phyloP scores from a whole-genome alignment of 2,113 vertebrate species.

The Protobothrops flavoviridis region DNA sequence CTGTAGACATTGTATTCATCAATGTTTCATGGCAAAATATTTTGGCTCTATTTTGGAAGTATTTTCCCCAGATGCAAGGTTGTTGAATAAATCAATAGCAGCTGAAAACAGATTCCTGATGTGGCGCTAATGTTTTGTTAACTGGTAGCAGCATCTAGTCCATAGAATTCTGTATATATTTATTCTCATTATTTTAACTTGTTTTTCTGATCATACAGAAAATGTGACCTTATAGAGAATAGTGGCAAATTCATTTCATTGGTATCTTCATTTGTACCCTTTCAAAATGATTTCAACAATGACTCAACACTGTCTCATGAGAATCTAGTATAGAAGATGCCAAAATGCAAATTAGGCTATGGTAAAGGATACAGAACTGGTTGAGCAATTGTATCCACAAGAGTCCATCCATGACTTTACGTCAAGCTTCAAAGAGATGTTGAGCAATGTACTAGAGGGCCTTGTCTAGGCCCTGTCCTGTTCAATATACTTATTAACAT shows the following conservation, averaged over 20 bases:
- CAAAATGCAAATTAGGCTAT: not conserved
- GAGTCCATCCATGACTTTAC: not conserved
- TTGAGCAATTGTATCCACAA: not conserved
- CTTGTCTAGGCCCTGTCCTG: not conserved
- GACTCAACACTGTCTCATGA: not conserved
- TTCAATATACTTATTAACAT: not conserved
- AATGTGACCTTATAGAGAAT: not conserved
- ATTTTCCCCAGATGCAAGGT: not conserved
- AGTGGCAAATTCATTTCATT: not conserved
- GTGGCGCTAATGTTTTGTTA: not conserved
- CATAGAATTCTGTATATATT: not conserved
- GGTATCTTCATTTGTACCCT: not conserved
- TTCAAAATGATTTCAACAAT: not conserved
- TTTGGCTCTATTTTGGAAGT: not conserved
- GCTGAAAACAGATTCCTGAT: not conserved
- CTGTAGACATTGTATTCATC: not conserved
- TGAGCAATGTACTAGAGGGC: not conserved
- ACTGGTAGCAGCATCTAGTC: not conserved
- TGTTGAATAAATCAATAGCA: conserved; percentile 1
- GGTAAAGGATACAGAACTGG: not conserved
- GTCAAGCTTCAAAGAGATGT: not conserved
- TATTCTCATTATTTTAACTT: not conserved
- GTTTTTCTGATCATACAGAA: not conserved
- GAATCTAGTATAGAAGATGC: not conserved
- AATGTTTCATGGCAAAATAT: not conserved